phyloP scores from a whole-genome alignment of 2,888 invertebrate species.

The Trypoxylon attenuatum region DNA sequence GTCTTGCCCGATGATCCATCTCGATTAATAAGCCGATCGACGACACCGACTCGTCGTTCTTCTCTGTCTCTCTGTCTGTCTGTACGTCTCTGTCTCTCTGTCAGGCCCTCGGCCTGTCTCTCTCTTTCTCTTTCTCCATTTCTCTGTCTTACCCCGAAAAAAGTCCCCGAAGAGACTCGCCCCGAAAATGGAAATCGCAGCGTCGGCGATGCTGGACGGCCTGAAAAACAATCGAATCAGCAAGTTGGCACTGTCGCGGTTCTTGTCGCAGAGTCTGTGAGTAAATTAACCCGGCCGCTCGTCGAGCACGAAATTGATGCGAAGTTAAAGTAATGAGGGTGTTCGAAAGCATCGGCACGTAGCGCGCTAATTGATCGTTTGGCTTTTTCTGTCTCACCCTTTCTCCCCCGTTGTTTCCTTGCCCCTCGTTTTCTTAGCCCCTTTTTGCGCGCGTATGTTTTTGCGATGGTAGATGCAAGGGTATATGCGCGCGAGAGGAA shows the following conservation, averaged over 20 bases:
- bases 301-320: conserved; percentile 50
- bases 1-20: not conserved
- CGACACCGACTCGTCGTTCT: not conserved
- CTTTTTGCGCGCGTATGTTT: too few species aligned
- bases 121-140: not conserved
- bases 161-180: not conserved
- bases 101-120: not conserved
- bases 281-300: conserved; percentile 72
- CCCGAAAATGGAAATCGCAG: conserved; percentile 78
- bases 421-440: too few species aligned
- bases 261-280: conserved; percentile 87
- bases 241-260: conserved; percentile 84
- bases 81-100: not conserved
- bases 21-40: not conserved
- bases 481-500: too few species aligned
- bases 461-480: too few species aligned
- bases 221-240: conserved; percentile 85
- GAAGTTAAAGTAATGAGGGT: conserved; percentile 40
- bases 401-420: too few species aligned
- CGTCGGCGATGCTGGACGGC: conserved; percentile 83
- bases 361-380: conserved; percentile 41
- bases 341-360: conserved; percentile 46
- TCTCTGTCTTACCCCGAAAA: not conserved
- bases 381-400: conserved; percentile 27
- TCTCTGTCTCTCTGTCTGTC: not conserved